phyloP scores from a whole-genome alignment of 2,888 invertebrate genomes.

The Orchesella flavescens region DNA sequence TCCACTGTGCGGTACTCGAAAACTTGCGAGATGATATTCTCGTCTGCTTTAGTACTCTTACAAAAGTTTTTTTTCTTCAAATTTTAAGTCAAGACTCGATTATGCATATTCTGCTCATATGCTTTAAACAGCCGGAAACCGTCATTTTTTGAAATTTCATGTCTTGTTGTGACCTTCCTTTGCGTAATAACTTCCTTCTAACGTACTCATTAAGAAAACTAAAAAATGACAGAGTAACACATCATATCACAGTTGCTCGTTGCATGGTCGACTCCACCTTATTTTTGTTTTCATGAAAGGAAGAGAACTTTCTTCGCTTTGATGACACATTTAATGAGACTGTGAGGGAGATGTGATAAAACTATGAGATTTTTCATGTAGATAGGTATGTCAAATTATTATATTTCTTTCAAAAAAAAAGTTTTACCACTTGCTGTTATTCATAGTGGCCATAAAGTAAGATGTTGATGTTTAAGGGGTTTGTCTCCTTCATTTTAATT shows the following conservation, averaged over 20 bases:
- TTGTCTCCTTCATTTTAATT: conserved; percentile 27
- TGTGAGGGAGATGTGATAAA: conserved; percentile 43
- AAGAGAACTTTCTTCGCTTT: conserved; percentile 52
- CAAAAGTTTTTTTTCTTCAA: not conserved
- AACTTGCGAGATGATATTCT: too few species aligned
- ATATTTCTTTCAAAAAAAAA: too few species aligned
- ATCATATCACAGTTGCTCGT: conserved; percentile 21
- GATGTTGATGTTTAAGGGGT: not conserved
- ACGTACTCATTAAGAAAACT: conserved; percentile 49
- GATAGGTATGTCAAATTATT: too few species aligned
- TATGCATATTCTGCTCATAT: not conserved
- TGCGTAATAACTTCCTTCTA: conserved; percentile 50
- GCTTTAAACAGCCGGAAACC: conserved; percentile 37
- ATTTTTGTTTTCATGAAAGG: conserved; percentile 24
- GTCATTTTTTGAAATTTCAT: conserved; percentile 36
- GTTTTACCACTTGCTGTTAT: too few species aligned
- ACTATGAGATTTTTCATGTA: conserved; percentile 14
- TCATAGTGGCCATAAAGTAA: too few species aligned
- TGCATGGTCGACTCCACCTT: conserved; percentile 28
- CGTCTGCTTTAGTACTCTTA: too few species aligned
- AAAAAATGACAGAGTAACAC: conserved; percentile 49
- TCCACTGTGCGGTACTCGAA: too few species aligned
- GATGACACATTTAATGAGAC: conserved; percentile 58
- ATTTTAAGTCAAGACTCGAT: not conserved
- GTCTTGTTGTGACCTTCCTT: conserved; percentile 46